Conservation (phyloP, 2,888 invertebrate genomes). For the Limenitis camilla region DNA sequence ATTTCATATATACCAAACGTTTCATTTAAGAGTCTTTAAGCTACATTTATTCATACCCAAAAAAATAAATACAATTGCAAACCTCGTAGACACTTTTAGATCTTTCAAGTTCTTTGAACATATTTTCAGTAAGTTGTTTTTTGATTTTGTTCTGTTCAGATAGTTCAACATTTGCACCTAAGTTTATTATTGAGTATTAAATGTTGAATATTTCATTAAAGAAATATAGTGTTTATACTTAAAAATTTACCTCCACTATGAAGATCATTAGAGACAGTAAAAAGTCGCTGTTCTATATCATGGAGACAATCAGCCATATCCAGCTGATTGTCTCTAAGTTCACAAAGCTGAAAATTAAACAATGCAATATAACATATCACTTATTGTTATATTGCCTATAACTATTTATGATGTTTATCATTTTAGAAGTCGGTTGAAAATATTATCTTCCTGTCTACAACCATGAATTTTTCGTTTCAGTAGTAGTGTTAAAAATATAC, state of each 20-base stretch:
- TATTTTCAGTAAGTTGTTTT: constrained; percentile 46
- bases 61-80: constrained; percentile 21
- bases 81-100: constrained; percentile 76
- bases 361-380: background rate
- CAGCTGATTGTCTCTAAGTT: constrained; percentile 77
- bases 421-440: too few relatives aligned
- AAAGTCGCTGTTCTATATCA: constrained; percentile 68
- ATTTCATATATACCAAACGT: too few relatives aligned
- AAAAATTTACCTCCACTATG: constrained; percentile 22
- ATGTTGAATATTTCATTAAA: background rate
- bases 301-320: constrained; percentile 78
- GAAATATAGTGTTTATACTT: background rate
- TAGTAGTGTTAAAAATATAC: background rate
- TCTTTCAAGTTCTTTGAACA: constrained; percentile 70
- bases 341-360: constrained; percentile 48
- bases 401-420: too few relatives aligned
- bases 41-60: too few relatives aligned
- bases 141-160: constrained; percentile 39
- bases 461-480: too few relatives aligned
- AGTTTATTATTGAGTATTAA: constrained; percentile 2
- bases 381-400: too few relatives aligned
- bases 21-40: too few relatives aligned
- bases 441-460: too few relatives aligned
- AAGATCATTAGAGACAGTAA: constrained; percentile 44
- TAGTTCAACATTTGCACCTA: constrained; percentile 28